Evolutionary conservation across 2,113 vertebrate genomes (phyloP).

Genomic region (Hypanus sabinus): DNA sequence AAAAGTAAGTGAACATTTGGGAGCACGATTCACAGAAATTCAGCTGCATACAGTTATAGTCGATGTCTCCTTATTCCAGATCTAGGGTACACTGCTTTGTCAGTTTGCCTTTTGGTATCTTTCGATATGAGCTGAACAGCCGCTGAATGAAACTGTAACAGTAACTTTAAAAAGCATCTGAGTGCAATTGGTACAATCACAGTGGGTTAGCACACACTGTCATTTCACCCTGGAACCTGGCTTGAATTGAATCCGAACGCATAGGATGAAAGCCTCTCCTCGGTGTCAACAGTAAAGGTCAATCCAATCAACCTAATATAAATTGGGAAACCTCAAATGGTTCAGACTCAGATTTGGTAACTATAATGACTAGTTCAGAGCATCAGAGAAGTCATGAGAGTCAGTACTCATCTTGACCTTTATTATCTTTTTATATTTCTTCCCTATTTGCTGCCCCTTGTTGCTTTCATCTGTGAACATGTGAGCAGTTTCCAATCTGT

Average conservation of each 20-base stretch:
- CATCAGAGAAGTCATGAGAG: constrained; percentile 1
- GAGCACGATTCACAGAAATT: not conserved
- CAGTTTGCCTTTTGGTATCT: not conserved
- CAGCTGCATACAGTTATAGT: not conserved
- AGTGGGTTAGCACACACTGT: not conserved
- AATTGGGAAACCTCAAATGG: constrained; percentile 1
- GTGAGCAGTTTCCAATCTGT: not conserved
- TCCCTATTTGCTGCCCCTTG: not conserved
- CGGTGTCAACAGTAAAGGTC: not conserved
- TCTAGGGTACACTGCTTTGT: not conserved
- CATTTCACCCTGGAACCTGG: constrained; percentile 21
- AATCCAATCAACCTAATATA: constrained; percentile 29
- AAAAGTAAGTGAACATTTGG: not conserved
- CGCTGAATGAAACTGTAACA: not conserved
- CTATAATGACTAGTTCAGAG: constrained; percentile 29
- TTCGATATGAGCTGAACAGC: not conserved
- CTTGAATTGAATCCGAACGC: constrained; percentile 12
- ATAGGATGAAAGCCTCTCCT: constrained; percentile 13
- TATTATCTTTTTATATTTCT: not conserved
- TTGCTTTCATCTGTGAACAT: not conserved
- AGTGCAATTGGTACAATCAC: not conserved
- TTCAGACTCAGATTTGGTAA: not conserved
- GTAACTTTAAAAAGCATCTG: not conserved
- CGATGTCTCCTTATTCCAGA: not conserved
- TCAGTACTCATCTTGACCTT: constrained; percentile 13